These are phyloP conservation scores for Myiotriccus ornatus DNA, from an alignment of 2,797 vertebrate species.

Conservation along the genomic window DNA sequence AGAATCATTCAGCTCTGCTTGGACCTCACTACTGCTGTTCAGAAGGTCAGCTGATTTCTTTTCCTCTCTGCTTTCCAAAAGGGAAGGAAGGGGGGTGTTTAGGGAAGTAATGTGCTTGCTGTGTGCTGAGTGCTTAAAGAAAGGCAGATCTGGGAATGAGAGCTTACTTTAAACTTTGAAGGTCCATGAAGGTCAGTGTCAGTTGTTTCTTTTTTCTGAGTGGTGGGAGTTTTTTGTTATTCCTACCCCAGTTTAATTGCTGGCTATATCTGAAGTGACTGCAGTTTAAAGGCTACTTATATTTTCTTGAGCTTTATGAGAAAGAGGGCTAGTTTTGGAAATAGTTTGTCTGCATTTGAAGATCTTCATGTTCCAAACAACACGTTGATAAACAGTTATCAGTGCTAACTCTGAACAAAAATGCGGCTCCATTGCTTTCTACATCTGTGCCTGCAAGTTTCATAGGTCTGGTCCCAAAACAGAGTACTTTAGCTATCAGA, in stretches of 20 bases:
- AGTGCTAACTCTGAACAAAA: neutral
- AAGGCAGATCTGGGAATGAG: neutral
- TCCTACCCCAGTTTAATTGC: neutral
- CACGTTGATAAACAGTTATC: neutral
- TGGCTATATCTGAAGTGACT: neutral
- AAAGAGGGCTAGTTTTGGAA: neutral
- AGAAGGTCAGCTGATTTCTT: slow-evolving; percentile 85
- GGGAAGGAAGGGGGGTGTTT: slow-evolving; percentile 8
- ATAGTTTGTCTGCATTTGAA: neutral
- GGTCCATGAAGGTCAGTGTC: neutral
- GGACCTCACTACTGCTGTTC: slow-evolving; percentile 93
- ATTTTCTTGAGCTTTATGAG: neutral
- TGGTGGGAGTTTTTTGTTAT: rapidly evolving
- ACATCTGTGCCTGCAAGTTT: neutral
- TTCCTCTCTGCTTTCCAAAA: slow-evolving; percentile 16
- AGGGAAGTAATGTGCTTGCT: neutral
- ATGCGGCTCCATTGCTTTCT: neutral
- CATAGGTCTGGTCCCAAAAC: neutral
- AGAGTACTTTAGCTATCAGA: neutral
- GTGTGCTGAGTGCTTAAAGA: neutral
- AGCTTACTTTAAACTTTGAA: neutral
- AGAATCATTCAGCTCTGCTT: slow-evolving; percentile 95
- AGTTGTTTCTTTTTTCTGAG: neutral
- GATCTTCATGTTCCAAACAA: neutral
- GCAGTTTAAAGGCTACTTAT: neutral